Evolutionary conservation across 2,797 vertebrate genomes (phyloP), one percentile per base, ranked within the genome.

Genomic region (Coluber constrictor): DNA sequence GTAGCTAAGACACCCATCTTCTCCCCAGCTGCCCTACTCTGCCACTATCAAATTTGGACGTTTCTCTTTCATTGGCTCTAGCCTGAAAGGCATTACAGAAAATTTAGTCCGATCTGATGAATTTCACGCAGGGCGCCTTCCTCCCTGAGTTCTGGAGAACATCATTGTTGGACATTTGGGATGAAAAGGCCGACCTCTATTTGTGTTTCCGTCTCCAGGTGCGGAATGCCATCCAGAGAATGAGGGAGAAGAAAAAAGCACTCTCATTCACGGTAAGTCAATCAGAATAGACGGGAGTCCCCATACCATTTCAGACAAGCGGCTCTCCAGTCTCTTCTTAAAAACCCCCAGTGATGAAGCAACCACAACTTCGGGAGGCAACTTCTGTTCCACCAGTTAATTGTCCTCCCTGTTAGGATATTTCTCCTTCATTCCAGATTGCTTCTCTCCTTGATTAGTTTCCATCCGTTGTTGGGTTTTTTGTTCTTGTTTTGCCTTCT

Each of bases 181-280:
- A 47, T 25, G 27, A 11, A 63, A 51, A 9, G 51, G 51, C 1
- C 1, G 15, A 25, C 15, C 25, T 86, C 70, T 47, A 1, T 25
- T 88, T 93, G 70, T 96, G 89, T 90, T 7, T 94, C 15, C 9
- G 55, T 60, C 92, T 16, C 8, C 95, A 99, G 99, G 98, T 99
- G 96, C 98, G 97, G 95, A 98, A 98, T 90, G 98, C 98, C 93
- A 98, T 99, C 95, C 98, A 98, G 97, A 98, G 98, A 97, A 98
- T 98, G 97, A 98, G 98, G 95, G 98, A 99, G 95, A 99, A 99
- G 97, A 98, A 98, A 94, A 98, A 98, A 94, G 98, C 98, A 0
- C 97, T 98, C 90, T 98, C 98, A 0, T 98, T 99, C 96, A 98
- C 97, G 7, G 98, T 98, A 95, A 98, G 98, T 66, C n/a, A 4